Evolutionary conservation across 2,888 invertebrate species (phyloP), one percentile per base, ranked within the genome.

Genomic region (Pammene fasciana): DNA sequence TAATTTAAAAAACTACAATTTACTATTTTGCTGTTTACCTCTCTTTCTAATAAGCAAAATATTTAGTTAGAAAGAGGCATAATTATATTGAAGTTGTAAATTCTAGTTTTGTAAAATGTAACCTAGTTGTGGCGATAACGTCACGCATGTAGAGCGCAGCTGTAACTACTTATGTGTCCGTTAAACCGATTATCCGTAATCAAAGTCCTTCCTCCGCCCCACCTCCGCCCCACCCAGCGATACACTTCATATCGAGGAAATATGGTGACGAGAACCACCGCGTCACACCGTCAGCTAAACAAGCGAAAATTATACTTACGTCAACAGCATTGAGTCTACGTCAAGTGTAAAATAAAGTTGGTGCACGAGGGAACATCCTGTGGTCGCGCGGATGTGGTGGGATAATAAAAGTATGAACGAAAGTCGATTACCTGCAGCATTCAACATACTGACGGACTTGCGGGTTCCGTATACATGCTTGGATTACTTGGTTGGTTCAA

Each of bases 371-470:
- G 1, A 70, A 82, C 84, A 86, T 91, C 91, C 90, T 89, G 90
- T 82, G 83, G 85, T 77, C 82, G 82, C 82, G 80, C 89, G 90
- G 90, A 90, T 90, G 90, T 84, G 89, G 88, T 56, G 10, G 46
- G n/a, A 18, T 71, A 71, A 71, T 71, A 71, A 68, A 71, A 71
- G 65, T 64, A 65, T 65, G 67, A 57, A 62, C 56, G 67, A 67
- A 68, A 68, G 52, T 54, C 68, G 59, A 57, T 59, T 43, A 36
- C 52, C 16, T 68, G 57, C 54, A 45, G 48, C 55, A 62, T 68
- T 62, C 13, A 56, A 48, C 38, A 14, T 45, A 26, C 8, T 10
- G 45, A 45, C 14, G 7, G 43, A 26, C 26, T 45, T 9, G 10
- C 5, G 57, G 68, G 65, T 68, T 65, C 68, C 34, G 64, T 66